Base-by-base conservation (phyloP, 2,888 invertebrate genomes). In the Petrolisthes cinctipes region DNA sequence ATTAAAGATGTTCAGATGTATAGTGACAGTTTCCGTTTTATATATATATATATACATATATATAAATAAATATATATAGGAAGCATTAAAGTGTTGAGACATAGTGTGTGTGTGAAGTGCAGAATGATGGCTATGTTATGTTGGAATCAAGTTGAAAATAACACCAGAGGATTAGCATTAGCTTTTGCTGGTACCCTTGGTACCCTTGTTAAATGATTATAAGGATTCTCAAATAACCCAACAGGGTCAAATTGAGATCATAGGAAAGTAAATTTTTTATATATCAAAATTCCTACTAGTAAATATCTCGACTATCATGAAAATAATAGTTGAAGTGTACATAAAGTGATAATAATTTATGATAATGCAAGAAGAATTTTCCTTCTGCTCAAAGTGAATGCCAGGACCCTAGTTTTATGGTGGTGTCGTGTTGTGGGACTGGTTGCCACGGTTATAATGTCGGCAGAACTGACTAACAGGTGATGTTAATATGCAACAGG, bases 301-400 rank as follows among this genome's bases (percentile, higher is more conserved):
- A 71, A 71, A 71, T 71, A 71, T 71, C 20, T 17, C 71, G 20
- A 71, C 71, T 71, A n/a, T 71, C n/a, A 7, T 71, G 71, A 71
- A 71, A 71, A 71, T n/a, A n/a, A 71, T 71, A 71, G 71, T 71
- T 71, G 71, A 71, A 37, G 71, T 71, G 71, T 71, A 71, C 71
- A 79, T n/a, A 79, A 23, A 71, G 73, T 83, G 83, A 68, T 54
- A 83, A 73, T 83, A 73, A 83, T 23, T 82, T 86, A 82, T 76
- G 56, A 81, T 81, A 71, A 73, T 84, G 83, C 56, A 68, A 84
- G 87, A 84, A 83, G 83, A 87, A 76, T 84, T 75, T 88, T 88
- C 87, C 84, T 83, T 88, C 87, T 88, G 87, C 87, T 88, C 87
- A 88, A 88, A 88, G 87, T 88, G 83, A 83, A 86, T 75, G 84